Evolutionary conservation across 2,797 vertebrate genomes (phyloP), one percentile per base, ranked within the genome.

Genomic region (Pangasius larnaudii): DNA sequence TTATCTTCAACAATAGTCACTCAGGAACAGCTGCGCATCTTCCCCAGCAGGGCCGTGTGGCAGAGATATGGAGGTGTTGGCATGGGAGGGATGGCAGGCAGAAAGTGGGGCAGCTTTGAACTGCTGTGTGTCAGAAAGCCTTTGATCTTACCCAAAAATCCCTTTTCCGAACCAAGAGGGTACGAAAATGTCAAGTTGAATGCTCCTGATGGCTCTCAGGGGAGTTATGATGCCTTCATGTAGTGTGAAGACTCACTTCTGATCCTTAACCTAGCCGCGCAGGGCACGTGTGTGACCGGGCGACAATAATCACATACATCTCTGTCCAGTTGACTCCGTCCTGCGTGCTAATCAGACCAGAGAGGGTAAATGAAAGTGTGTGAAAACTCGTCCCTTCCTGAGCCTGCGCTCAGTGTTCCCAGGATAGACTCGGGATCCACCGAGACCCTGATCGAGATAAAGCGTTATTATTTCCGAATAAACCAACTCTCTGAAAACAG

Each of bases 51-150:
- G 87, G 85, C 63, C 59, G 71, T 18, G n/a, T 87, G 71, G 77
- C 84, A 79, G 90, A 79, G 88, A 63, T 65, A n/a, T 11, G 8
- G 79, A 59, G n/a, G 24, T 88, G 71, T 88, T 86, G 58, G 86
- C 51, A 75, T 77, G 69, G 77, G 33, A 75, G 84, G 78, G 69
- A 85, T 81, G 56, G n/a, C 53, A 58, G 58, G 56, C 30, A n/a
- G 72, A 84, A 92, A 91, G 88, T 90, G 78, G 90, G 88, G 79
- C 89, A 90, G 89, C 90, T 93, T 91, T 92, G 91, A 91, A 91
- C 90, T 85, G 74, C 85, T 83, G 42, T 19, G 82, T 80, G 49
- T 86, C 51, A 39, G 69, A 88, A 86, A 74, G 80, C 24, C 90
- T 91, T 91, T 91, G 89, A 88, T 89, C 87, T 89, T 14, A 27